Evolutionary conservation across 1,140 invertebrate species (phyloP), one percentile per base, ranked within the genome.

Genomic region (Megathymus violae): DNA sequence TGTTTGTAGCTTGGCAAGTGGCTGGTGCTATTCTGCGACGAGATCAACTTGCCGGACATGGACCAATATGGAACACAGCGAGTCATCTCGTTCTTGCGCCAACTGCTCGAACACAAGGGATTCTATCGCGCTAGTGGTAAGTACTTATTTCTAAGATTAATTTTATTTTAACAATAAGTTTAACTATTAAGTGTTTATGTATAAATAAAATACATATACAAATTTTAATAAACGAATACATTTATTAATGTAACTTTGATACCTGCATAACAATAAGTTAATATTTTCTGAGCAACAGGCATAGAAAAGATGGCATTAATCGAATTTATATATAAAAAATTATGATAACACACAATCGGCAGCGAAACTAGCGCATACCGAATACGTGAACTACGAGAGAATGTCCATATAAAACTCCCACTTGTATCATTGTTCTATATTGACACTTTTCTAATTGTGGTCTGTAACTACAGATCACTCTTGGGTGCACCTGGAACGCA

Each of bases 21-120:
- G 99, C 92, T 99, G 10, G 97, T 99, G 6, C 92, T 99, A n/a
- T 99, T 99, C 94, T 99, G 99, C 89, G 99, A 99, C 92, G 99
- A 99, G 93, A 99, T 99, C 80, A 99, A 99, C 93, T 94, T 99
- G 77, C 99, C 99, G 0, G 98, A 99, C 78, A 98, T 99, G 97
- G 99, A 99, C 86, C 96, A 98, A 76, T 99, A 99, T 79, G 98
- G 97, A 41, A 99, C 99, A 0, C 99, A 99, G 91, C 92, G 99
- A 62, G 99, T 99, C 0, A 99, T 99, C 65, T 99, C 98, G 6
- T 99, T 99, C 93, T 91, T 99, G 59, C 92, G 99, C 25, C 99
- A 99, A 88, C 93, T 99, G 62, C 97, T 99, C 0, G 99, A 99
- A 90, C 98, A 99, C 79, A 94, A 94, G 86, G 96, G 96, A 51